Conservation (phyloP, 2,113 vertebrate species). For the Diadophis punctatus region DNA sequence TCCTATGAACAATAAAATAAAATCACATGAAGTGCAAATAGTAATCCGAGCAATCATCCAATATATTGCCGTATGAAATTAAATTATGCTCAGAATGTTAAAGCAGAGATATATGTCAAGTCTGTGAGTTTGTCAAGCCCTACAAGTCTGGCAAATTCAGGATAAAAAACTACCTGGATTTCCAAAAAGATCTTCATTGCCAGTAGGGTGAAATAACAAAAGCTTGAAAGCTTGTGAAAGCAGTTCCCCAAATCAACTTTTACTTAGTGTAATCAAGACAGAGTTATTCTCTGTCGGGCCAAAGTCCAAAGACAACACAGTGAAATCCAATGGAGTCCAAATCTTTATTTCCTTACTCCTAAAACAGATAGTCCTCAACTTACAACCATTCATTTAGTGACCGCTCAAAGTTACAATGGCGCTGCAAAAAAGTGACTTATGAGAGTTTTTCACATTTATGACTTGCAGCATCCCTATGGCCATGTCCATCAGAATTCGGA, state of each 20-base stretch:
- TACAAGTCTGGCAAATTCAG: background rate
- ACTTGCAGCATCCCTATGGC: background rate
- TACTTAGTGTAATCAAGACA: background rate
- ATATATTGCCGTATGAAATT: background rate
- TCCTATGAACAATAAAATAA: slow-evolving; percentile 44
- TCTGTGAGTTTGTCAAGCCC: background rate
- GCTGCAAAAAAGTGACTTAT: background rate
- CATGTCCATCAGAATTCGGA: background rate
- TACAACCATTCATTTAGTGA: background rate
- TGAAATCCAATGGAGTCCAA: background rate
- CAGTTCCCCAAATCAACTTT: background rate
- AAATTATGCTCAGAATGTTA: background rate
- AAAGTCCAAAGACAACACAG: background rate
- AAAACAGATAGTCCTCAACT: background rate
- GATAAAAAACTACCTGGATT: background rate
- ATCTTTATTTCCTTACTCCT: background rate
- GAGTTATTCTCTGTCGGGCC: background rate
- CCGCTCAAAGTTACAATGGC: background rate
- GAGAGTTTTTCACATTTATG: background rate
- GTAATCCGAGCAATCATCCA: background rate
- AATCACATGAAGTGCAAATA: background rate
- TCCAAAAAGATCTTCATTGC: background rate
- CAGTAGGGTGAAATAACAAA: background rate
- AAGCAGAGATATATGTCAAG: background rate
- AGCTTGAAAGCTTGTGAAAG: background rate